Base-by-base conservation (phyloP, 30 jellyfish, hydroid and myxozoan genomes). In the Chrysaora quinquecirrha region DNA sequence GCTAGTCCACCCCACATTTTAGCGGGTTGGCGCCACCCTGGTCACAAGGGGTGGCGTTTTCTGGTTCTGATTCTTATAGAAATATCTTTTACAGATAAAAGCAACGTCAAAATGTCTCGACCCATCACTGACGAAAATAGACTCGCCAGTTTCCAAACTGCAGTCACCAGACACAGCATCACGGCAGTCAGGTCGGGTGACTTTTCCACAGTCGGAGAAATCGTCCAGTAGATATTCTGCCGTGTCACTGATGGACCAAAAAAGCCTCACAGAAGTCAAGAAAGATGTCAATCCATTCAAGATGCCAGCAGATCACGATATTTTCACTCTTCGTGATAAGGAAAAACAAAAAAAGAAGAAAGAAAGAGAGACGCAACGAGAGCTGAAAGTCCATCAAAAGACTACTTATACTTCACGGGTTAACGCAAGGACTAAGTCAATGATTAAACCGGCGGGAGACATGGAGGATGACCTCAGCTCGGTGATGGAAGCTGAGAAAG, bases 361-460 rank as follows among this genome's bases (percentile, higher is more conserved):
- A 89, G 99, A 87, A 48, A 62, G 97, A 27, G 96, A 94, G 47
- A 74, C 83, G 14, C 99, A 94, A 54, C 48, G 83, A 63, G 87
- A 82, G 21, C 72, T 83, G 56, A 94, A 87, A 61, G 99, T 94
- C 21, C 95, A 87, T 69, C 87, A 94, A 74, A 94, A 94, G 43
- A 75, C 97, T 30, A 94, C 99, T 30, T 94, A 94, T 65, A 83
- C 97, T n/a, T 87, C 96, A 22, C 96, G 96, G 9, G 87, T 94
- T 64, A 94, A 94, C 60, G 99, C 99, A 28, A 87, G 97, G 38
- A 94, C 99, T 1, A 94, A 87, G 66, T 67, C 96, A n/a, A 94
- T 94, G 99, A 86, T 94, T 2, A 89, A 81, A 50, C 99, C 99
- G 12, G 97, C 99, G 1, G 99, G 96, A 22, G 99, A 94, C 69